These are phyloP conservation scores for Macaca mulatta DNA, from an alignment of 2,113 vertebrate species.

Conservation along the genomic window DNA sequence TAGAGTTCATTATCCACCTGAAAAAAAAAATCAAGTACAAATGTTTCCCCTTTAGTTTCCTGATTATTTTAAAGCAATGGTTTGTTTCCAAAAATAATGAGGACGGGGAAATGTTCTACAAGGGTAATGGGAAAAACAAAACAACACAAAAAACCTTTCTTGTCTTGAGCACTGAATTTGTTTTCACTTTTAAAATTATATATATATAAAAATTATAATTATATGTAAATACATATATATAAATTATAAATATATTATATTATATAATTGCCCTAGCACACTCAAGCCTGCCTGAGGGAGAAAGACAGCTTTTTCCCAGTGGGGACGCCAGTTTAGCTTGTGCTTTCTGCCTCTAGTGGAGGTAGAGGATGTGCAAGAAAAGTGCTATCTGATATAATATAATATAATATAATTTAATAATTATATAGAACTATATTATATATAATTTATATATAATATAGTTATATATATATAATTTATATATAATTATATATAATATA, in stretches of 20 bases:
- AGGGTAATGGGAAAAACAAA: background rate
- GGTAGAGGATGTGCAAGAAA: background rate
- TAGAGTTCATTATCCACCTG: constrained; percentile 56
- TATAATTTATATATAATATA: too few relatives aligned
- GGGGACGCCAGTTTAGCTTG: background rate
- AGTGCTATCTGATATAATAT: background rate
- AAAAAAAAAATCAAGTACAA: constrained; percentile 44
- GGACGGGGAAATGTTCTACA: background rate
- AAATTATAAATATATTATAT: too few relatives aligned
- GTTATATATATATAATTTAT: too few relatives aligned
- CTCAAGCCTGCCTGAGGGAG: background rate
- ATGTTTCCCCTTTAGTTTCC: constrained; percentile 46
- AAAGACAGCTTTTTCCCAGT: background rate
- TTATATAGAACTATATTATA: too few relatives aligned
- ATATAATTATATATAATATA: background rate
- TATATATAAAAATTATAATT: too few relatives aligned
- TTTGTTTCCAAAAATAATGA: constrained; percentile 55
- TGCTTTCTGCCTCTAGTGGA: background rate
- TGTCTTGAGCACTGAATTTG: background rate
- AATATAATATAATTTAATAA: too few relatives aligned
- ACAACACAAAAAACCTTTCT: background rate
- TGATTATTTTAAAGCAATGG: constrained; percentile 45
- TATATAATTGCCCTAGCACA: too few relatives aligned
- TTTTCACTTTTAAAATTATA: background rate
- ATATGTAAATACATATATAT: too few relatives aligned